Evolutionary conservation across 1,140 invertebrate species (phyloP), one percentile per base, ranked within the genome.

Genomic region (Tachypleus tridentatus): DNA sequence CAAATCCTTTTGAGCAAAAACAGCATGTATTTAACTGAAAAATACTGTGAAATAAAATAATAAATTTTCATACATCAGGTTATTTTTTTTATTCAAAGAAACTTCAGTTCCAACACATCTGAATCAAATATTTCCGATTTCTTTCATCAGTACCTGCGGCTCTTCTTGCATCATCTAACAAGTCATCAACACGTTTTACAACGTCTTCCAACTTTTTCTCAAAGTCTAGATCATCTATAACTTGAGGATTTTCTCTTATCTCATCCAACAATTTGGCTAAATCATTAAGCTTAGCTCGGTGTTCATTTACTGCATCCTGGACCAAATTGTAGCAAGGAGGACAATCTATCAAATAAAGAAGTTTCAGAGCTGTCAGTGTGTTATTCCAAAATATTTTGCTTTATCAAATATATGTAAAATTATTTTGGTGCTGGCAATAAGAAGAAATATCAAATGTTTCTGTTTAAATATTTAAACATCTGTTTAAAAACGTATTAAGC

Each of bases 251-350:
- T 64, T 80, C 83, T 51, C 82, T 81, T 60, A 83, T 91, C 76
- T 83, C 86, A 71, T 76, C 82, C 70, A 84, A 83, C 52, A 88
- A 78, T 50, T 84, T 79, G 65, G 85, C 83, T 9, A 97, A 78
- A 66, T 91, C 84, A 3, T 78, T 76, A 4, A 97, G 77, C 72
- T 90, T 89, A 58, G 74, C 76, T 62, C 91, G 81, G 72, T 97
- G 93, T n/a, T 78, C 72, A 73, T 88, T 86, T 0, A 91, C 90
- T 1, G 88, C 86, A 67, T 92, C 86, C 75, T 93, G 87, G 0
- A 97, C 91, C 0, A 98, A 79, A 76, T 91, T 93, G 74, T 98
- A 98, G 74, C 94, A 98, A 11, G 87, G 81, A 0, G 92, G 91
- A 77, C 94, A 97, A 73, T 95, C 87, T 62, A 73, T 6, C 70